Conservation (phyloP, 2,797 vertebrate genomes). For the Nyctibius grandis region DNA sequence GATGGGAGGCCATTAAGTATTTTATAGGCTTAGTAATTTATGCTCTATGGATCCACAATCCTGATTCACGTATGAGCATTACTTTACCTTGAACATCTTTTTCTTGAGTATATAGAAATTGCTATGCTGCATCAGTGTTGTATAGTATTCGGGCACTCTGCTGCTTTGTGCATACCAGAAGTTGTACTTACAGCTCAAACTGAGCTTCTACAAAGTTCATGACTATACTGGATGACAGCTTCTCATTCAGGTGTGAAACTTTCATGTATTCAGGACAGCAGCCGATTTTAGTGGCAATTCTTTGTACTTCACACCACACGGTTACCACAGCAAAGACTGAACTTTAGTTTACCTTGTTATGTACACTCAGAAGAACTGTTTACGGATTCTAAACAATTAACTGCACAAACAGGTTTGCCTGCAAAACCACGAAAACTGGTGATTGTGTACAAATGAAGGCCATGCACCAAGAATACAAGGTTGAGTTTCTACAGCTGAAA, state of each 20-base stretch:
- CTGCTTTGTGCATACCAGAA: neutral
- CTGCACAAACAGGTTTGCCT: neutral
- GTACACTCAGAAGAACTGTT: neutral
- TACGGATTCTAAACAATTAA: neutral
- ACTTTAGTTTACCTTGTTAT: neutral
- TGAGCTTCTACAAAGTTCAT: neutral
- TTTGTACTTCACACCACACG: neutral
- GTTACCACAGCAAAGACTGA: neutral
- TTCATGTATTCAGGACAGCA: neutral
- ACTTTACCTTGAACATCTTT: neutral
- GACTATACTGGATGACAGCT: neutral
- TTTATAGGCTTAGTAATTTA: neutral
- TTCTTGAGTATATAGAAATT: neutral
- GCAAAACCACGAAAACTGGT: neutral
- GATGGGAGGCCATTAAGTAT: neutral
- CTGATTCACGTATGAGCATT: neutral
- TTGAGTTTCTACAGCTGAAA: neutral
- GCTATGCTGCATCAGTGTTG: neutral
- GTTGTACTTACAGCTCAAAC: constrained; percentile 26
- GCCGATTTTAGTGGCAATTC: neutral
- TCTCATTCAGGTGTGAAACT: neutral
- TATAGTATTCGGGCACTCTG: neutral
- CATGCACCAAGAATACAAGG: neutral
- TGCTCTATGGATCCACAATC: neutral
- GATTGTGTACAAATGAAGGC: neutral